Evolutionary conservation across 23 tunicate genomes (phyloP).

Genomic region (Ciona savignyi): DNA sequence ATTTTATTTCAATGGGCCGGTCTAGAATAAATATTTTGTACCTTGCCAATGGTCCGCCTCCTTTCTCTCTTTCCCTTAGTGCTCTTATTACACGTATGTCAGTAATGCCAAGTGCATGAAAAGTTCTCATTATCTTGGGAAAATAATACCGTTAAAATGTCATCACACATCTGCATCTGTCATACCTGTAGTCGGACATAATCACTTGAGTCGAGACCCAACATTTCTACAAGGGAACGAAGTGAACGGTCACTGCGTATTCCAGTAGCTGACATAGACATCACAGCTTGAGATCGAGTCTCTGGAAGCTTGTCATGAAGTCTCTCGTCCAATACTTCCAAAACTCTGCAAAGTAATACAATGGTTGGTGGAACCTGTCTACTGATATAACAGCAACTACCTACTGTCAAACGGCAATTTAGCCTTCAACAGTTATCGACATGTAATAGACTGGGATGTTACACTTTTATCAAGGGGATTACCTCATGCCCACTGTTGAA

Average conservation of each 20-base stretch:
- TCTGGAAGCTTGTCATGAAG: conserved; percentile 36
- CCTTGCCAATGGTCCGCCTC: conserved; percentile 68
- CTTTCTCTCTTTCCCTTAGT: conserved; percentile 60
- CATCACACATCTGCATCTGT: background rate
- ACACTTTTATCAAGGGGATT: no score
- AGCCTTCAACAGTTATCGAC: no score
- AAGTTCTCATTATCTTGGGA: conserved; percentile 59
- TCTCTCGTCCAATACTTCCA: conserved; percentile 54
- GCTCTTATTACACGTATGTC: conserved; percentile 82
- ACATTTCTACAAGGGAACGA: conserved; percentile 70
- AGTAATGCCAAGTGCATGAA: conserved; percentile 59
- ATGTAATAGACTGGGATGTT: no score
- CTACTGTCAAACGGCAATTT: no score
- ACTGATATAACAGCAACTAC: no score
- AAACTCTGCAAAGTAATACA: conserved; percentile 22
- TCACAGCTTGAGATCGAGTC: conserved; percentile 74
- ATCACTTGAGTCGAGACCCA: conserved; percentile 80
- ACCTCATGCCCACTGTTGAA: no score
- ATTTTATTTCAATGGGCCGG: background rate
- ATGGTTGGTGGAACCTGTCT: no score
- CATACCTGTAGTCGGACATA: conserved; percentile 78
- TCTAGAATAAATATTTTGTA: no score
- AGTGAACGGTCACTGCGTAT: conserved; percentile 60
- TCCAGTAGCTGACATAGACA: conserved; percentile 86
- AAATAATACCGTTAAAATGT: background rate